These are phyloP conservation scores for Cettia cetti DNA, from an alignment of 2,113 vertebrate species.

Conservation along the genomic window DNA sequence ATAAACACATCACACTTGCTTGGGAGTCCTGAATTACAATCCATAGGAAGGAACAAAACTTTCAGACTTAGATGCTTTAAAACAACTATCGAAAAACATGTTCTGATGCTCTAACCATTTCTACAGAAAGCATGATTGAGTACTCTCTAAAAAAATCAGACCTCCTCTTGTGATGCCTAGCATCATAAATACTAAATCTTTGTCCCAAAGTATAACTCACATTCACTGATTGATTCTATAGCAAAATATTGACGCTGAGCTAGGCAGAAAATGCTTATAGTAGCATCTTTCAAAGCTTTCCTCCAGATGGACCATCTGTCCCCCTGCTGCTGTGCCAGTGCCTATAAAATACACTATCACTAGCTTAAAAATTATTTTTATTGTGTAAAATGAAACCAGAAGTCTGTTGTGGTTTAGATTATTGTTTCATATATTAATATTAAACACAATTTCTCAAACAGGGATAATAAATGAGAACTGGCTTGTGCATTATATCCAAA, in stretches of 20 bases:
- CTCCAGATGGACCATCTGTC: slow-evolving; percentile 21
- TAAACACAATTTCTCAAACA: neutral
- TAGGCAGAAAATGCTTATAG: slow-evolving; percentile 8
- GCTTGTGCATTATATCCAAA: neutral
- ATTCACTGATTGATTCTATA: neutral
- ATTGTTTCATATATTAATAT: neutral
- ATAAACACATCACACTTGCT: neutral
- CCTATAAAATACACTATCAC: neutral
- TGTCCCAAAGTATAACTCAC: neutral
- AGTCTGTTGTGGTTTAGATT: neutral
- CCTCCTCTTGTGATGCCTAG: neutral
- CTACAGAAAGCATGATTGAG: neutral
- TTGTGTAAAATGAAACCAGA: slow-evolving; percentile 8
- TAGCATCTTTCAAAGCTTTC: neutral
- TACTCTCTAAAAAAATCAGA: neutral
- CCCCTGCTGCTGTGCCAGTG: neutral
- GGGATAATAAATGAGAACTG: neutral
- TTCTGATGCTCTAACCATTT: neutral
- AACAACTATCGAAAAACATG: neutral
- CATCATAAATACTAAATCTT: neutral
- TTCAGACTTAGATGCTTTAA: neutral
- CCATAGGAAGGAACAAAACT: neutral
- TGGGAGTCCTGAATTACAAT: neutral
- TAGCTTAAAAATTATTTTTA: neutral
- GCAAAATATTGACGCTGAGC: neutral